A percentile compares a stretch with the other conserved stretches of the same genome.
phyloP scores from a whole-genome alignment of 2,113 vertebrate species.

The Machaerirhynchus nigripectus region DNA sequence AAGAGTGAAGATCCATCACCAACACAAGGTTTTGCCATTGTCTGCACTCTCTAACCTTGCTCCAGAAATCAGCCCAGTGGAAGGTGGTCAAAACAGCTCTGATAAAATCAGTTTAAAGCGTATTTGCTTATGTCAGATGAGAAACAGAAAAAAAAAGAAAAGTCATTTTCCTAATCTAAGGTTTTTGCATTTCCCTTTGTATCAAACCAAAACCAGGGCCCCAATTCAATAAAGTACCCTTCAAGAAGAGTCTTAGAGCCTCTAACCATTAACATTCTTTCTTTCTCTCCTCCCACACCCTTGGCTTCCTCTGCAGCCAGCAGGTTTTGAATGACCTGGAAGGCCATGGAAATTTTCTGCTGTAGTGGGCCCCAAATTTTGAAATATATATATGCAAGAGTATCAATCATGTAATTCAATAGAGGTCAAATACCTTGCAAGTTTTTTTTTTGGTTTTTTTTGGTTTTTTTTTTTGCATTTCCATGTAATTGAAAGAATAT shows the following conservation, averaged over 20 bases:
- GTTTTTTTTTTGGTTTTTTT: background rate
- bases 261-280: background rate
- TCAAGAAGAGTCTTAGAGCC: background rate
- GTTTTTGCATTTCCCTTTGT: background rate
- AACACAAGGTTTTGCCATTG: background rate
- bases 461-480: background rate
- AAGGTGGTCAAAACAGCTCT: background rate
- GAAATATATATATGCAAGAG: slow-evolving; percentile 23
- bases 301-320: background rate
- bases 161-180: background rate
- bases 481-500: slow-evolving; percentile 52
- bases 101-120: background rate
- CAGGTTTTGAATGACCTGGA: background rate
- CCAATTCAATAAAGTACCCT: background rate
- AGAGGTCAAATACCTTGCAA: slow-evolving; percentile 9
- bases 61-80: background rate
- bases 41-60: background rate
- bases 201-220: background rate
- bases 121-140: background rate
- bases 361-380: background rate
- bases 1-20: background rate
- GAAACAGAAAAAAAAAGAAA: background rate
- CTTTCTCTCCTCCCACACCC: background rate
- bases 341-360: background rate
- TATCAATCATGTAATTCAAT: slow-evolving; percentile 54